Evolutionary conservation across 2,888 invertebrate species (phyloP), one percentile per base, ranked within the genome.

Genomic region (Copidosoma aretas): DNA sequence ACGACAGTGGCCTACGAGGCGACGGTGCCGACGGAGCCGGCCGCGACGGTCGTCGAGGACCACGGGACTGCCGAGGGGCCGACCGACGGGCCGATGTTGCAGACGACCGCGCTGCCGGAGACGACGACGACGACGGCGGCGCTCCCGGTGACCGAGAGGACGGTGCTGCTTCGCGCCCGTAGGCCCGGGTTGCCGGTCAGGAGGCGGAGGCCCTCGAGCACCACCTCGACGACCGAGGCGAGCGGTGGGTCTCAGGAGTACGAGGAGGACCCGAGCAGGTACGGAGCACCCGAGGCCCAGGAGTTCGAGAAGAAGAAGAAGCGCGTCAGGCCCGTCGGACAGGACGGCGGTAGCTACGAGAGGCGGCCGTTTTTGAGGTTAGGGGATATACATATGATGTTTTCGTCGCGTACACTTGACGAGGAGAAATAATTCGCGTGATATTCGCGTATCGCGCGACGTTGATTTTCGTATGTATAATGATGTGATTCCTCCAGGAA

Each of bases 191-290:
- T 60, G 0, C 71, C 77, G 5, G 32, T 73, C n/a, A 74, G 79
- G 22, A 76, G 81, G 62, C 73, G 80, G 54, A 75, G 77, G 12
- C 78, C 77, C 1, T 76, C 79, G 5, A 77, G 77, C 1, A 77
- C 79, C 10, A 78, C 78, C 0, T 76, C 77, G 0, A 74, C 73
- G 1, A 46, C 66, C 22, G 77, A 78, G 51, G 71, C 78, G 15
- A 61, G 12, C 15, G 51, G 54, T 39, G 60, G 39, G 10, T 51
- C 72, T 10, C 21, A 60, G 19, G 67, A 71, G 14, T 67, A 64
- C 17, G 74, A 75, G 21, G 74, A 75, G 1, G 77, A 78, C 4
- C 74, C 67, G 15, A 70, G 70, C 14, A 79, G 77, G 49, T 78
- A 79, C 60, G 76, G 77, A 4, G 71, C 73, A 12, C 75, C 77